Percentiles rank a stretch among this genome's conserved stretches.
Evolutionary conservation across 1,140 invertebrate species (phyloP).

Genomic region (Drosophila saltans): DNA sequence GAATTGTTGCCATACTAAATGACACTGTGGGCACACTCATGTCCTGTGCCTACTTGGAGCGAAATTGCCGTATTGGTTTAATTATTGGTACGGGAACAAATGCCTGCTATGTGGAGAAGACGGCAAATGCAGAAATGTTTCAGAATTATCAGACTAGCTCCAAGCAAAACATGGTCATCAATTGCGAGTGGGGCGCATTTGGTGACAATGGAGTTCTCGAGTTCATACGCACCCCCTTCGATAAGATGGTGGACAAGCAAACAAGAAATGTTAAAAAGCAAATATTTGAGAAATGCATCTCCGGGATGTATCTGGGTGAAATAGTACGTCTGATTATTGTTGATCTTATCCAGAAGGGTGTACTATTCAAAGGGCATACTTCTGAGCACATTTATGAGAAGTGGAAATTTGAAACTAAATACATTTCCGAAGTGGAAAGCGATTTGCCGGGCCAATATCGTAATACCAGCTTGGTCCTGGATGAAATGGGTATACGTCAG

Average conservation of each 20-base stretch:
- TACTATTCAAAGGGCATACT: slow-evolving; percentile 22
- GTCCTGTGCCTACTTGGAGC: slow-evolving; percentile 50
- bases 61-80: slow-evolving; percentile 83
- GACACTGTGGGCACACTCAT: slow-evolving; percentile 98
- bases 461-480: slow-evolving; percentile 92
- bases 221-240: slow-evolving; percentile 91
- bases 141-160: slow-evolving; percentile 85
- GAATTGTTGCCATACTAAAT: slow-evolving; percentile 96
- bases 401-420: slow-evolving; percentile 91
- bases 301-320: slow-evolving; percentile 96
- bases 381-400: slow-evolving; percentile 31
- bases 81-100: slow-evolving; percentile 95
- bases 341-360: slow-evolving; percentile 71
- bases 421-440: slow-evolving; percentile 97
- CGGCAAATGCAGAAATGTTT: slow-evolving; percentile 84
- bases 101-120: slow-evolving; percentile 97
- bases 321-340: slow-evolving; percentile 85
- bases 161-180: slow-evolving; percentile 90
- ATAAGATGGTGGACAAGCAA: slow-evolving; percentile 91
- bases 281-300: slow-evolving; percentile 96
- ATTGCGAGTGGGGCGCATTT: slow-evolving; percentile 98
- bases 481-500: slow-evolving; percentile 90
- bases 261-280: slow-evolving; percentile 92
- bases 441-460: slow-evolving; percentile 91
- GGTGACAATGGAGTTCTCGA: slow-evolving; percentile 90